phyloP scores from a whole-genome alignment of 2,888 invertebrate species.

The Tetragonula carbonaria region DNA sequence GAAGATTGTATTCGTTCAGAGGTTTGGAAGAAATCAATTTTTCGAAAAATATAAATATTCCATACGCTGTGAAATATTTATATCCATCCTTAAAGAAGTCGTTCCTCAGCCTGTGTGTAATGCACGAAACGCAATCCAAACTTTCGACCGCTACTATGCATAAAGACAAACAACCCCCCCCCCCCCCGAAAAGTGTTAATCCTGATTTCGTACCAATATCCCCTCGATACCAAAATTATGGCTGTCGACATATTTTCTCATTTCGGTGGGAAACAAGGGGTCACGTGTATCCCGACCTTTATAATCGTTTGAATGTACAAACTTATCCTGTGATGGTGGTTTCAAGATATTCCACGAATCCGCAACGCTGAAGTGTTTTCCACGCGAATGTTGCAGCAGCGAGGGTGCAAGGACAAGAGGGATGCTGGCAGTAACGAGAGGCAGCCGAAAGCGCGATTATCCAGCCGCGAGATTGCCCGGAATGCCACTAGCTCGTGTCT shows the following conservation, averaged over 20 bases:
- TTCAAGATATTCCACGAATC: slow-evolving; percentile 22
- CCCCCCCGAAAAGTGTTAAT: neutral
- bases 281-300: slow-evolving; percentile 14
- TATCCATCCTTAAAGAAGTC: too few relatives aligned
- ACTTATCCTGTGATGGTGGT: slow-evolving; percentile 27
- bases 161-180: neutral
- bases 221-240: neutral
- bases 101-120: too few relatives aligned
- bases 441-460: slow-evolving; percentile 67
- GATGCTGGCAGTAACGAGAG: slow-evolving; percentile 47
- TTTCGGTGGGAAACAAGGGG: slow-evolving; percentile 6
- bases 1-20: too few relatives aligned
- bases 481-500: neutral
- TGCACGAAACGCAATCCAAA: too few relatives aligned
- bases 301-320: slow-evolving; percentile 25
- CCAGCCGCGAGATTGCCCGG: slow-evolving; percentile 28
- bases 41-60: too few relatives aligned
- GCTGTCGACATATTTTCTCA: slow-evolving; percentile 27
- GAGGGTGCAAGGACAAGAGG: slow-evolving; percentile 12
- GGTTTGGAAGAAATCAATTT: too few relatives aligned
- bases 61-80: too few relatives aligned
- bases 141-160: too few relatives aligned
- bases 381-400: neutral
- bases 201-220: neutral
- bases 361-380: slow-evolving; percentile 4